A percentile compares a stretch with the other conserved stretches of the same genome.
Conservation (phyloP, 2,888 invertebrate genomes). For the Phortica magna region DNA sequence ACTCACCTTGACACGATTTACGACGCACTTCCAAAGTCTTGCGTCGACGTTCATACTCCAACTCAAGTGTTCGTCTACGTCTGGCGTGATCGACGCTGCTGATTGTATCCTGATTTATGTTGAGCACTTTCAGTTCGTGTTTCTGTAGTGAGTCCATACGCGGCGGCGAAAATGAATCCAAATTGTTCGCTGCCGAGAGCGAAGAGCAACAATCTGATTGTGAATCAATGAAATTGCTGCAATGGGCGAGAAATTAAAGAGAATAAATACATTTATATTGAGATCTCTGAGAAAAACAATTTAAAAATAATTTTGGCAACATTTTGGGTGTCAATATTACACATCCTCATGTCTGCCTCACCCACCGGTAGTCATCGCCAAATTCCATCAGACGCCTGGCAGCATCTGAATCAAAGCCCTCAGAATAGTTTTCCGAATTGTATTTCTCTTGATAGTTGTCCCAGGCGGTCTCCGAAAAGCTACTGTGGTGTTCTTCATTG, state of each 20-base stretch:
- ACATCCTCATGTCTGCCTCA: conserved; percentile 15
- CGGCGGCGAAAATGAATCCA: conserved; percentile 79
- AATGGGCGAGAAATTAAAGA: conserved; percentile 17
- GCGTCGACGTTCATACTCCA: conserved; percentile 77
- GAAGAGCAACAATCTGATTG: conserved; percentile 93
- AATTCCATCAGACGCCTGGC: conserved; percentile 90
- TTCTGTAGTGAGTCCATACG: conserved; percentile 77
- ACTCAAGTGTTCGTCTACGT: conserved; percentile 76
- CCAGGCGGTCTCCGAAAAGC: conserved; percentile 95
- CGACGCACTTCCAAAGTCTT: conserved; percentile 75
- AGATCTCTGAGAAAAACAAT: background rate
- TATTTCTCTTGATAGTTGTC: conserved; percentile 98
- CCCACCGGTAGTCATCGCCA: conserved; percentile 90
- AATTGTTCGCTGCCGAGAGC: conserved; percentile 83
- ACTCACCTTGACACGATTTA: conserved; percentile 77
- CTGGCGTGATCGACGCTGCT: conserved; percentile 77
- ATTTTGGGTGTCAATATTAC: too few species aligned
- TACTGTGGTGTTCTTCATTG: conserved; percentile 85
- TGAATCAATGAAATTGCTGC: conserved; percentile 88
- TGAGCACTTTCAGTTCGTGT: conserved; percentile 70
- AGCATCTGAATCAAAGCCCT: conserved; percentile 90
- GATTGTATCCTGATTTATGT: conserved; percentile 75
- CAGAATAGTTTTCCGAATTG: conserved; percentile 93
- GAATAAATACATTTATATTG: conserved; percentile 4
- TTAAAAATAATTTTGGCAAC: conserved; percentile 34